Conservation (phyloP, 2,113 vertebrate species). For the Oophaga pumilio region DNA sequence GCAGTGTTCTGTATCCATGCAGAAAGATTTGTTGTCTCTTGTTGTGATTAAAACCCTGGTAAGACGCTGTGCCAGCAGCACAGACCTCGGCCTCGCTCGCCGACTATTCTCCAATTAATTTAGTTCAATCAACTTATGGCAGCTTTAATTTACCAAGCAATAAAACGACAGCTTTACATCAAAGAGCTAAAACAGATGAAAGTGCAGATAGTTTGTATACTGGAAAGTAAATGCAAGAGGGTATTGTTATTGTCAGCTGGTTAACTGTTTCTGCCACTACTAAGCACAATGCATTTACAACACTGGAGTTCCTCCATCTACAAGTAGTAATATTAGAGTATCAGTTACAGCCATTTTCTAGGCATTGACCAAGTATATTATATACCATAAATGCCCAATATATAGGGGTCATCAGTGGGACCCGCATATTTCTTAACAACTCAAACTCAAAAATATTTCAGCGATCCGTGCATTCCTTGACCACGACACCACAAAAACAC, state of each 20-base stretch:
- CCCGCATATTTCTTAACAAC: too few relatives aligned
- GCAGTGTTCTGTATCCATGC: constrained; percentile 34
- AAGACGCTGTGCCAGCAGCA: constrained; percentile 49
- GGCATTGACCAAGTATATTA: too few relatives aligned
- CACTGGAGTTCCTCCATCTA: background rate
- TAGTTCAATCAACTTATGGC: constrained; percentile 79
- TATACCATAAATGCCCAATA: too few relatives aligned
- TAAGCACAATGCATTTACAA: background rate
- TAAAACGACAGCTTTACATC: constrained; percentile 77
- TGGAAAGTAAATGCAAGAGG: background rate
- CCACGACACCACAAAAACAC: too few relatives aligned
- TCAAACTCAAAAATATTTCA: too few relatives aligned
- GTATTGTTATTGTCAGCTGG: background rate
- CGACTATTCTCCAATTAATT: constrained; percentile 74
- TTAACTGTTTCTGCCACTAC: constrained; percentile 40
- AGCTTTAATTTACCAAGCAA: constrained; percentile 78
- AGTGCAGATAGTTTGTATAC: constrained; percentile 15
- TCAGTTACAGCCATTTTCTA: too few relatives aligned
- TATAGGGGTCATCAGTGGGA: too few relatives aligned
- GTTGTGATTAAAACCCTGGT: constrained; percentile 53
- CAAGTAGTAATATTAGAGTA: too few relatives aligned
- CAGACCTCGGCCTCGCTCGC: constrained; percentile 43
- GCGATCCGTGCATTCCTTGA: too few relatives aligned
- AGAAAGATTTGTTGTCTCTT: constrained; percentile 50
- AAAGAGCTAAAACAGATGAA: constrained; percentile 76